A percentile compares a stretch with the other conserved stretches of the same genome.
Evolutionary conservation across 2,113 vertebrate species (phyloP).

Genomic region (Bujurquina vittata): DNA sequence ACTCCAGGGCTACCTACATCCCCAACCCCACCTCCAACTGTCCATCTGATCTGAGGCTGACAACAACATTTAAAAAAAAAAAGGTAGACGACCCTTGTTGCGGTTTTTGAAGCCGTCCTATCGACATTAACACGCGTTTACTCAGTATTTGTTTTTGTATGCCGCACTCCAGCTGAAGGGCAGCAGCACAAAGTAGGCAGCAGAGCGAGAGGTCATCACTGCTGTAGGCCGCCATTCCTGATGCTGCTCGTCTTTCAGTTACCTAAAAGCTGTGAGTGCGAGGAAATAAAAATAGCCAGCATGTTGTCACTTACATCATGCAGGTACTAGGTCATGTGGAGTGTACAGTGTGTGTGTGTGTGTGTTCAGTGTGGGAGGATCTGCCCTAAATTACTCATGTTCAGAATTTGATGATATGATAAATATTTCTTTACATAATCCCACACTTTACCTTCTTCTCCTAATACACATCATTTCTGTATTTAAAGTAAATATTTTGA

Average conservation of each 20-base stretch:
- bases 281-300: conserved; percentile 14
- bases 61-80: not conserved
- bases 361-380: not conserved
- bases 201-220: not conserved
- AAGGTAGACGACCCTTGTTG: too few species aligned
- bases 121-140: not conserved
- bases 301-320: conserved; percentile 13
- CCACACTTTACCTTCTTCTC: not conserved
- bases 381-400: not conserved
- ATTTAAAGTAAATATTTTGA: not conserved
- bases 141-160: not conserved
- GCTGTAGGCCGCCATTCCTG: not conserved
- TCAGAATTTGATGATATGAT: conserved; percentile 10
- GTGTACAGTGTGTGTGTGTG: not conserved
- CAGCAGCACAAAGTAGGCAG: not conserved
- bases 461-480: not conserved
- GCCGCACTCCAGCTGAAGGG: not conserved
- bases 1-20: too few species aligned
- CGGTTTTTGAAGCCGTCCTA: not conserved
- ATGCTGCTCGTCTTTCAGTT: not conserved
- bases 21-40: too few species aligned
- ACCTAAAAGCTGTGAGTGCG: conserved; percentile 19
- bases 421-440: conserved; percentile 28
- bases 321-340: conserved; percentile 20
- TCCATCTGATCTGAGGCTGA: not conserved